These are phyloP conservation scores for Montipora efflorescens DNA, from an alignment of 64 coral and sea anemone genomes.

Conservation along the genomic window DNA sequence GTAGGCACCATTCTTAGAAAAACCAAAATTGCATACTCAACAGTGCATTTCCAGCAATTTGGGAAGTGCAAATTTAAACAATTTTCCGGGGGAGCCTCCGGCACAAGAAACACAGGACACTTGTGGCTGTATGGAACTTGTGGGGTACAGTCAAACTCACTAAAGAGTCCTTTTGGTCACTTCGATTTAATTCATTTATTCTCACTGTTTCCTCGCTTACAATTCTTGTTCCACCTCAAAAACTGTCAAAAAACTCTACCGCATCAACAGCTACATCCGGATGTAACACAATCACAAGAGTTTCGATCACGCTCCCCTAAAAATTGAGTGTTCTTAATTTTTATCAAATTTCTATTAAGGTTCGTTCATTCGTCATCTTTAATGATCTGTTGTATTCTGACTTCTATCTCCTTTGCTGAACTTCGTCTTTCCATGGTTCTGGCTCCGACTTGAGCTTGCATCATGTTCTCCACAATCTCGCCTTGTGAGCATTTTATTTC, in stretches of 20 bases:
- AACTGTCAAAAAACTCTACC: too few species aligned
- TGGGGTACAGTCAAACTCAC: not conserved
- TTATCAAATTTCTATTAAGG: not conserved
- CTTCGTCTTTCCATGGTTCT: not conserved
- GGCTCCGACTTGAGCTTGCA: conserved; percentile 1
- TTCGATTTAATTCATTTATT: not conserved
- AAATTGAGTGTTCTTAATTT: not conserved
- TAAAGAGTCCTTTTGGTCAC: not conserved
- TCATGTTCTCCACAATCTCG: conserved; percentile 6
- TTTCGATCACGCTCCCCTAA: not conserved
- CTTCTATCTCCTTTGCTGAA: not conserved
- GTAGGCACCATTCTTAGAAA: too few species aligned
- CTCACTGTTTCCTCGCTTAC: too few species aligned
- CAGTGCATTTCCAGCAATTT: too few species aligned
- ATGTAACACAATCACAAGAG: too few species aligned
- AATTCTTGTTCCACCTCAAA: too few species aligned
- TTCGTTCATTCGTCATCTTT: not conserved
- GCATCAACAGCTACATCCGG: too few species aligned
- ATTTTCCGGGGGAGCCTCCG: too few species aligned
- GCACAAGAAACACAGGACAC: too few species aligned
- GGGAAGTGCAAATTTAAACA: too few species aligned
- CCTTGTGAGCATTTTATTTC: conserved; percentile 47
- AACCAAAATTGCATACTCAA: too few species aligned
- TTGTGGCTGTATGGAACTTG: too few species aligned
- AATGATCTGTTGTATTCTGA: conserved; percentile 3